Conservation (phyloP, 1,140 invertebrate genomes). For the Hypothenemus hampei region DNA sequence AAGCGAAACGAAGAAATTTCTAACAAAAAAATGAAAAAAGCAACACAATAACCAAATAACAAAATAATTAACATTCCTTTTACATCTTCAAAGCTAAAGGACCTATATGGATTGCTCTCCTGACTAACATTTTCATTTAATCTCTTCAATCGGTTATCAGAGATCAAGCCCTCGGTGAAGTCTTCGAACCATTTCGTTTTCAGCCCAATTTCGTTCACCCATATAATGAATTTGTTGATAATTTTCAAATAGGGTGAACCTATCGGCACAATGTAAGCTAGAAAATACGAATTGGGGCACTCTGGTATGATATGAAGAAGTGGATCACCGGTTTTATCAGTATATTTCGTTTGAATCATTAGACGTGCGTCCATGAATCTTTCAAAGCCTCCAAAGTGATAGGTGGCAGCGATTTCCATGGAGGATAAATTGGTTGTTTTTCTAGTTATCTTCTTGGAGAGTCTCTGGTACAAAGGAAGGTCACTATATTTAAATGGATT, state of each 20-base stretch:
- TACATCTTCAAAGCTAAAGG: slow-evolving; percentile 16
- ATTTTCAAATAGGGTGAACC: slow-evolving; percentile 31
- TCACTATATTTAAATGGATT: slow-evolving; percentile 7
- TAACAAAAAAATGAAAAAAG: not conserved
- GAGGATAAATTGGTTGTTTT: slow-evolving; percentile 1
- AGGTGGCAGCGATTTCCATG: slow-evolving; percentile 3
- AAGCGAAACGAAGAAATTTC: not conserved
- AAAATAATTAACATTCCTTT: slow-evolving; percentile 2
- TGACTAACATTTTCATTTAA: not conserved
- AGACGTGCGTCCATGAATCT: slow-evolving; percentile 2
- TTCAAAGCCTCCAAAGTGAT: slow-evolving; percentile 8
- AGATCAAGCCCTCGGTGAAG: not conserved
- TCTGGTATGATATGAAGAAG: slow-evolving; percentile 34
- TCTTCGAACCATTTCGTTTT: slow-evolving; percentile 13
- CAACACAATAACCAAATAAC: not conserved
- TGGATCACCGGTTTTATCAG: slow-evolving; percentile 6
- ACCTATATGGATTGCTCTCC: not conserved
- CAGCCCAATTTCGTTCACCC: slow-evolving; percentile 6
- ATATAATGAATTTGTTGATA: slow-evolving; percentile 5
- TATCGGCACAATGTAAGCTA: slow-evolving; percentile 32
- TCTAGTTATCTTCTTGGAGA: slow-evolving; percentile 3
- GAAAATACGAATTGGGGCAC: slow-evolving; percentile 27
- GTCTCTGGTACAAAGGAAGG: not conserved
- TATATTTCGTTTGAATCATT: slow-evolving; percentile 9
- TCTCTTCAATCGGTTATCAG: not conserved